These are phyloP conservation scores for Crocallis elinguaria DNA, from an alignment of 2,888 invertebrate genomes.

Conservation along the genomic window DNA sequence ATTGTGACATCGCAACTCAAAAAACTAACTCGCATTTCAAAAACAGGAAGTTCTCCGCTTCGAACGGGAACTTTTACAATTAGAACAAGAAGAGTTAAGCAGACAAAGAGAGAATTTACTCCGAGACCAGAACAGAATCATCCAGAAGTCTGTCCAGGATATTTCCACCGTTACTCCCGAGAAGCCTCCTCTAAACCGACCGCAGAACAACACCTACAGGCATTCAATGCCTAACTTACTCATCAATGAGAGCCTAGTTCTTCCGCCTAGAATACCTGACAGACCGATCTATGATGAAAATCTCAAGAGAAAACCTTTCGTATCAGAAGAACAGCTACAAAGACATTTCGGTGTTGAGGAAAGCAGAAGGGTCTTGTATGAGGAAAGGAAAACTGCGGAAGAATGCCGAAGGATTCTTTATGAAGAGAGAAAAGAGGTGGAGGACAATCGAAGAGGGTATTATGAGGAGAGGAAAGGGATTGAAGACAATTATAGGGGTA, in stretches of 20 bases:
- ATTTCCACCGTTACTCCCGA: conserved; percentile 73
- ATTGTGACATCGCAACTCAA: conserved; percentile 10
- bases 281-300: conserved; percentile 61
- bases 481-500: conserved; percentile 8
- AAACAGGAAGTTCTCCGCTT: conserved; percentile 89
- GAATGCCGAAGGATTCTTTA: conserved; percentile 31
- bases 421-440: conserved; percentile 23
- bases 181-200: conserved; percentile 61
- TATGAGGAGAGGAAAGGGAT: conserved; percentile 18
- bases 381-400: conserved; percentile 53
- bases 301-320: conserved; percentile 68
- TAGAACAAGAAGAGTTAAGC: conserved; percentile 91
- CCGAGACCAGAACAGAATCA: conserved; percentile 86
- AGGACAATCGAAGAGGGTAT: conserved; percentile 8
- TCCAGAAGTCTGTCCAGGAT: conserved; percentile 87
- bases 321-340: conserved; percentile 77
- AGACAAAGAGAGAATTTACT: conserved; percentile 90
- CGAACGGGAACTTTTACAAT: conserved; percentile 90
- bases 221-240: conserved; percentile 82
- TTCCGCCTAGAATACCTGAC: conserved; percentile 48
- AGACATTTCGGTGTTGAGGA: conserved; percentile 79
- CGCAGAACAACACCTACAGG: conserved; percentile 63
- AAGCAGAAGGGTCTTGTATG: conserved; percentile 69
- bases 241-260: conserved; percentile 61
- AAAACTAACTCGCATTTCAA: conserved; percentile 24